Base-by-base conservation (phyloP, 2,113 vertebrate genomes). In the Sterna hirundo region DNA sequence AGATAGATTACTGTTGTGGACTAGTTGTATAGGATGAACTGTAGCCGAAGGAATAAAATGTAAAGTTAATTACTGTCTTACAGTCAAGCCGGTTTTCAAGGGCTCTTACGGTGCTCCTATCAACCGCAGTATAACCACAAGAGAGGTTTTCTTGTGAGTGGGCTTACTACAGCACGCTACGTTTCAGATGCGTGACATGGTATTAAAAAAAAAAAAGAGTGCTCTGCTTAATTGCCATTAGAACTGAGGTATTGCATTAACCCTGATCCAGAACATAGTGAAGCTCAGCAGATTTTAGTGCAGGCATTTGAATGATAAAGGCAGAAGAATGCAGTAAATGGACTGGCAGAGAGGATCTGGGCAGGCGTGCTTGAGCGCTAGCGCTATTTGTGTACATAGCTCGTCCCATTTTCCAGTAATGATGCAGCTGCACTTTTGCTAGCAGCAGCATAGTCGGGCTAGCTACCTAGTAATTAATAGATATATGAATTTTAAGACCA, bases 381-480 rank as follows among this genome's bases (percentile, higher is more conserved):
- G 71, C 60, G 9, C 71, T 57, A 6, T 30, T 62, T 58, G 77
- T 47, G 68, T 46, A 29, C 34, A 2, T 7, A 17, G 66, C 34
- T 62, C 19, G 19, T 49, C 82, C 77, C 40, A n/a, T 49, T 80
- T 60, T 29, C 61, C 83, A 55, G 44, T 29, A 75, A 60, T 65
- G 78, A 58, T 86, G 86, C 82, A 86, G 86, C 90, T 86, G 82
- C 90, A 83, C 77, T 83, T 83, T 38, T 74, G 86, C 78, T 74
- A 62, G 71, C 76, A 69, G 64, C 82, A 82, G 86, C 76, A 72
- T 4, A 79, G 82, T 57, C 6, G 1, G 77, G 71, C 47, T 51
- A 27, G 47, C 54, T 91, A 84, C 79, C 84, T 64, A 64, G 61
- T 84, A 69, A 94, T 88, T 84, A 75, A 94, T 88, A 84, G 74